Percentiles rank a stretch among this genome's conserved stretches.
phyloP scores from a whole-genome alignment of 2,113 vertebrate genomes.

The Anhinga anhinga region DNA sequence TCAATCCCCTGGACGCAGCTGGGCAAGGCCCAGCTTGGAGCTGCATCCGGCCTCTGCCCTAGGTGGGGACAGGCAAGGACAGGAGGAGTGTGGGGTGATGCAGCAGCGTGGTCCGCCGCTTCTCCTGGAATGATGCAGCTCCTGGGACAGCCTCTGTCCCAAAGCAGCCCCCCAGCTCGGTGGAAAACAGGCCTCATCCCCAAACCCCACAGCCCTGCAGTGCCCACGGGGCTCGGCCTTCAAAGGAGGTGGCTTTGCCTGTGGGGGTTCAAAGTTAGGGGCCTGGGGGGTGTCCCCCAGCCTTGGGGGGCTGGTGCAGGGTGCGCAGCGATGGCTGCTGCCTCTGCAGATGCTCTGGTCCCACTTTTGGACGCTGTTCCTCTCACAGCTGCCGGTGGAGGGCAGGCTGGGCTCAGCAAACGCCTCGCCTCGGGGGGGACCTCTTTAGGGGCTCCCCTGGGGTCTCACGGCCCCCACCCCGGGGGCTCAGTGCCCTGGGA shows the following conservation, averaged over 20 bases:
- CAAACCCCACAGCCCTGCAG: neutral
- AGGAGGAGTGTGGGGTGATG: fast-evolving
- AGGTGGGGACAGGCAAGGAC: neutral
- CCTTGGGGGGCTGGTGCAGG: neutral
- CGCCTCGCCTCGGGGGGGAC: fast-evolving
- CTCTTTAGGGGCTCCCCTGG: neutral
- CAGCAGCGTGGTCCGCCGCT: fast-evolving
- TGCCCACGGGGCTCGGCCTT: neutral
- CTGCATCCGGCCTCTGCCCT: neutral
- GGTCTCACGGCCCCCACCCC: fast-evolving
- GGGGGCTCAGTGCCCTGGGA: neutral
- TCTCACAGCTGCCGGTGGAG: slow-evolving; percentile 7
- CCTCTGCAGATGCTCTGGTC: neutral
- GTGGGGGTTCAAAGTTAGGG: neutral
- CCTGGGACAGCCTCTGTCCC: neutral
- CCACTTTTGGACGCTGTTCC: neutral
- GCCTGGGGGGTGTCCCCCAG: fast-evolving
- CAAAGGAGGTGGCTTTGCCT: neutral
- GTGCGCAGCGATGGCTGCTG: neutral
- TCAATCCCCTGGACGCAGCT: neutral
- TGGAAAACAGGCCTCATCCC: neutral
- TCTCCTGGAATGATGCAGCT: neutral
- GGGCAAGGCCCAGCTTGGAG: neutral
- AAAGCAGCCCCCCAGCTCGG: neutral
- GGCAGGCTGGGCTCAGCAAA: slow-evolving; percentile 15